Evolutionary conservation across 2,113 vertebrate genomes (phyloP).

Genomic region (Micronycteris hirsuta): DNA sequence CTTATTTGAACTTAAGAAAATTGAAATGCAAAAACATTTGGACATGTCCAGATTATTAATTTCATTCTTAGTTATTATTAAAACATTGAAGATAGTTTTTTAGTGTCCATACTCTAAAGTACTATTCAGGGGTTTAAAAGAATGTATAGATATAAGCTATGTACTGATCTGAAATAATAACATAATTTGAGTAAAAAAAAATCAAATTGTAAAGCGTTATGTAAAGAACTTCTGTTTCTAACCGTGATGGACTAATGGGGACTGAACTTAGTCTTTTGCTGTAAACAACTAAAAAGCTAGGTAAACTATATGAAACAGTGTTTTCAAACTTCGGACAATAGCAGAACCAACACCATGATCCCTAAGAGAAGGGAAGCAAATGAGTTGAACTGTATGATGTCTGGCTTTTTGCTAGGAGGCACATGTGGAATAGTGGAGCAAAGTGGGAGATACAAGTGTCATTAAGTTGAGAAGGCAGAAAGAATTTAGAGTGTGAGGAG

Average conservation of each 20-base stretch:
- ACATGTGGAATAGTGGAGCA: neutral
- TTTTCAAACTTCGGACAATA: neutral
- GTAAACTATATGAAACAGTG: neutral
- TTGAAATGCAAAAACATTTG: neutral
- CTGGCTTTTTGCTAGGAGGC: neutral
- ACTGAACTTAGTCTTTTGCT: neutral
- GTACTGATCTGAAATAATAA: neutral
- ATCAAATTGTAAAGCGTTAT: neutral
- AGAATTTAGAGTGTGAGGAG: neutral
- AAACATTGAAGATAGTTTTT: neutral
- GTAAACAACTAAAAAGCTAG: neutral
- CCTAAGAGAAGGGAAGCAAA: neutral
- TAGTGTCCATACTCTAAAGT: neutral
- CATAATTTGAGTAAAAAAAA: neutral
- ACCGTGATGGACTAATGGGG: neutral
- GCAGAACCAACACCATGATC: neutral
- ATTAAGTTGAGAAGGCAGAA: neutral
- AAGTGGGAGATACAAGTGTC: neutral
- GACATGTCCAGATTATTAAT: neutral
- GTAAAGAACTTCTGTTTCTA: neutral
- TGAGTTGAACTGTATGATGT: neutral
- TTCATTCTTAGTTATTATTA: neutral
- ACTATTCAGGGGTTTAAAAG: neutral
- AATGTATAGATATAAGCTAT: neutral
- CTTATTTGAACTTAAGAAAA: neutral